A percentile compares a stretch with the other conserved stretches of the same genome.
Evolutionary conservation across 2,113 vertebrate species (phyloP).

Genomic region (Sialia sialis): DNA sequence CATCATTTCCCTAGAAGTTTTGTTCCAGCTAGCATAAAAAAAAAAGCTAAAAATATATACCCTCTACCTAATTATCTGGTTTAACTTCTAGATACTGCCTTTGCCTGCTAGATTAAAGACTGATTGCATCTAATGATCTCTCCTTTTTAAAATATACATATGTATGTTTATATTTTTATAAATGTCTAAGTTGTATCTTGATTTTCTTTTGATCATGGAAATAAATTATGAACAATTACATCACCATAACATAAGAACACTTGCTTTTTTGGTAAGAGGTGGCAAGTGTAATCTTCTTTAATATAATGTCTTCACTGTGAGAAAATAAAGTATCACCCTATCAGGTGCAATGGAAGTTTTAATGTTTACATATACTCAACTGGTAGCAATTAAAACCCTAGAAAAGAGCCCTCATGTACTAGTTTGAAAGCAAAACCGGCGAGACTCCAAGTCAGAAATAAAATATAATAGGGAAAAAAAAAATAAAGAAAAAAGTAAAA

Average conservation of each 20-base stretch:
- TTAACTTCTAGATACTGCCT: background rate
- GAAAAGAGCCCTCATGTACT: background rate
- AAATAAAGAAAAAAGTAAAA: too few relatives aligned
- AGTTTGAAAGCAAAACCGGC: too few relatives aligned
- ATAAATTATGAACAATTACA: background rate
- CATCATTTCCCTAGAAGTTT: background rate
- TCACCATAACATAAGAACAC: background rate
- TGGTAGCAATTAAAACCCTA: background rate
- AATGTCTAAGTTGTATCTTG: background rate
- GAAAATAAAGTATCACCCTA: background rate
- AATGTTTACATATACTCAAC: background rate
- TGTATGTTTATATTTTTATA: background rate
- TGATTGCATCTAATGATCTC: background rate
- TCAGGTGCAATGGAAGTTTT: background rate
- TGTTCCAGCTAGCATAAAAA: background rate
- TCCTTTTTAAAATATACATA: background rate
- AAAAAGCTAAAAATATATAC: background rate
- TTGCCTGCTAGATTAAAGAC: background rate
- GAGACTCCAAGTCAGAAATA: too few relatives aligned
- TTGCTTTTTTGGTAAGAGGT: background rate
- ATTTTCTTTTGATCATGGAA: background rate
- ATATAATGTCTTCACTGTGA: background rate
- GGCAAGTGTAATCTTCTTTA: background rate
- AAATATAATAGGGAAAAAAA: too few relatives aligned
- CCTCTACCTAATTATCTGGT: background rate